Evolutionary conservation across 2,888 invertebrate genomes (phyloP).

Genomic region (Hanleya hanleyi): DNA sequence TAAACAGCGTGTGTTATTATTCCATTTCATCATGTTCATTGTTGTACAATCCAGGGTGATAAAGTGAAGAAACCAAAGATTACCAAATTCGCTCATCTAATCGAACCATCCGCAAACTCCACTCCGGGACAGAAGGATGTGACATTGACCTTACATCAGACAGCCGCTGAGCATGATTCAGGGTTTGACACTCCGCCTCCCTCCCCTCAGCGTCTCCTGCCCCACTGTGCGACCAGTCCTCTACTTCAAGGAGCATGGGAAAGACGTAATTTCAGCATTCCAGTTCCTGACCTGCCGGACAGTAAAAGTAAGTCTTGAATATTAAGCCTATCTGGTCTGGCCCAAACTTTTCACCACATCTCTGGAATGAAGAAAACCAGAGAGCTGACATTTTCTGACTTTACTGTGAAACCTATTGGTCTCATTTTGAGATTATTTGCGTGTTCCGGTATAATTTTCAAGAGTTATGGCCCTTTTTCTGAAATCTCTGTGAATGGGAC

Average conservation of each 20-base stretch:
- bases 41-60: constrained; percentile 14
- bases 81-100: constrained; percentile 55
- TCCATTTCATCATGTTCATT: too few relatives aligned
- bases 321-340: too few relatives aligned
- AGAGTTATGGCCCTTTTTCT: too few relatives aligned
- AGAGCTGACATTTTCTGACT: too few relatives aligned
- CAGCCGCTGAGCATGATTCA: background rate
- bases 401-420: too few relatives aligned
- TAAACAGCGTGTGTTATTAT: too few relatives aligned
- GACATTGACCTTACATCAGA: constrained; percentile 53
- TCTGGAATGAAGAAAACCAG: too few relatives aligned
- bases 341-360: too few relatives aligned
- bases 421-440: too few relatives aligned
- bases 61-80: constrained; percentile 61
- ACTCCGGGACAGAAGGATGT: constrained; percentile 58
- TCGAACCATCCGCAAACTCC: constrained; percentile 44
- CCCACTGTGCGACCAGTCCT: background rate
- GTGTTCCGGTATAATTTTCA: too few relatives aligned
- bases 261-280: background rate
- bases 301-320: constrained; percentile 15
- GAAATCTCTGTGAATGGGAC: too few relatives aligned
- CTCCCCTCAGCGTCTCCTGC: background rate
- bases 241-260: constrained; percentile 10
- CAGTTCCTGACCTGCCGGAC: background rate
- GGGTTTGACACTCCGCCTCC: background rate